These are phyloP conservation scores for Eleginops maclovinus DNA, from an alignment of 2,113 vertebrate genomes.

Conservation along the genomic window DNA sequence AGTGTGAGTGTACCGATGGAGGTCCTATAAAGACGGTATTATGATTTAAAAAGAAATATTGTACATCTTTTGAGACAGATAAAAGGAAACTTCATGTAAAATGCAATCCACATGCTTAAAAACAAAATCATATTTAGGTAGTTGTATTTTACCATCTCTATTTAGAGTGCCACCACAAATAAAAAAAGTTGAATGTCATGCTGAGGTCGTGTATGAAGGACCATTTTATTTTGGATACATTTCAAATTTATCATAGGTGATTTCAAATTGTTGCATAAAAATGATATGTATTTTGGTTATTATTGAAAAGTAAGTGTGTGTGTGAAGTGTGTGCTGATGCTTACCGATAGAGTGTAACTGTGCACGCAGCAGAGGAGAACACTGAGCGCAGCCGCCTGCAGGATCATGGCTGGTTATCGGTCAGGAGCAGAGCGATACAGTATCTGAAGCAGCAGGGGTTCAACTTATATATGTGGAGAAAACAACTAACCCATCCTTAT, in stretches of 20 bases:
- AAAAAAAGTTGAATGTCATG: background rate
- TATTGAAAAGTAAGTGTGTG: background rate
- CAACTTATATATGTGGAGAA: slow-evolving; percentile 25
- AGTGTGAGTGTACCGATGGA: background rate
- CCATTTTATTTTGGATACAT: background rate
- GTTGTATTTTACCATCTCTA: background rate
- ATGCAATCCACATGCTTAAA: background rate
- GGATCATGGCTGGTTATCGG: slow-evolving; percentile 53
- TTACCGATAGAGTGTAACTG: slow-evolving; percentile 43
- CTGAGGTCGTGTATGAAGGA: background rate
- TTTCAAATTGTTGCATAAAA: background rate
- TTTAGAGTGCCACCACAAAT: background rate
- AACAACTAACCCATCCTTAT: slow-evolving; percentile 26
- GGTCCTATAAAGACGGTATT: background rate
- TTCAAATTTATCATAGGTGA: background rate
- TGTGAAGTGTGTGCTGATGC: background rate
- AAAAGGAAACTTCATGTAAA: background rate
- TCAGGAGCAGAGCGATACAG: background rate
- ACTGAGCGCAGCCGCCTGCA: slow-evolving; percentile 36
- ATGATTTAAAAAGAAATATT: background rate
- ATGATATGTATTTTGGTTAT: background rate
- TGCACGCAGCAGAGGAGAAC: slow-evolving; percentile 29
- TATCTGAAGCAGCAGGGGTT: background rate
- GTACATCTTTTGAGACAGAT: background rate
- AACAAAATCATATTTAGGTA: background rate